phyloP scores from a whole-genome alignment of 2,113 vertebrate genomes.

The Orthonyx spaldingii region DNA sequence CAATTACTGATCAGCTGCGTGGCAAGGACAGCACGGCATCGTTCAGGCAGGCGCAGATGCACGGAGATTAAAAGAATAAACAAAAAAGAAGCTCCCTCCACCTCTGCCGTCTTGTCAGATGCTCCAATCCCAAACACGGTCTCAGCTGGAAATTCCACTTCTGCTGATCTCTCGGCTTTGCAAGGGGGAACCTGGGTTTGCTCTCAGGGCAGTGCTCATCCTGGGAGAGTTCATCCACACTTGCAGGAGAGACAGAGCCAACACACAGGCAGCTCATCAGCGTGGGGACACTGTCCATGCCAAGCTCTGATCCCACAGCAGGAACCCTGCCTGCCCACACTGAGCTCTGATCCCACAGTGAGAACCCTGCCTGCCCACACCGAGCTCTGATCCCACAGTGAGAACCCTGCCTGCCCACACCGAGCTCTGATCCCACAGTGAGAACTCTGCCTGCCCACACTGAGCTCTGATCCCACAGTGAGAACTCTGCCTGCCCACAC shows the following conservation, averaged over 20 bases:
- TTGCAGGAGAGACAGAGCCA: background rate
- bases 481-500: background rate
- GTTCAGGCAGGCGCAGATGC: background rate
- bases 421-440: background rate
- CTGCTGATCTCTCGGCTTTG: background rate
- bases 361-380: background rate
- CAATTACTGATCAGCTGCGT: slow-evolving; percentile 62
- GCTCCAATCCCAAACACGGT: background rate
- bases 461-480: background rate
- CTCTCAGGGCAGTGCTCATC: background rate
- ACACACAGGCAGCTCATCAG: fast-evolving
- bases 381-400: background rate
- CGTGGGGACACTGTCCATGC: background rate
- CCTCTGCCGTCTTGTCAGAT: background rate
- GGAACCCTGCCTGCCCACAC: too few species aligned
- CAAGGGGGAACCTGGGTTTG: fast-evolving
- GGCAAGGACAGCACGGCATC: background rate
- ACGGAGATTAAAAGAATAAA: background rate
- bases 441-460: background rate
- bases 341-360: background rate
- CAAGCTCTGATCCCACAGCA: background rate
- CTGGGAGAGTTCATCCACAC: fast-evolving
- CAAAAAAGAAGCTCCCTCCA: background rate
- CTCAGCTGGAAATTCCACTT: fast-evolving
- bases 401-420: background rate